A percentile compares a stretch with the other conserved stretches of the same genome.
Evolutionary conservation across 2,113 vertebrate species (phyloP).

Genomic region (Paramormyrops kingsleyae): DNA sequence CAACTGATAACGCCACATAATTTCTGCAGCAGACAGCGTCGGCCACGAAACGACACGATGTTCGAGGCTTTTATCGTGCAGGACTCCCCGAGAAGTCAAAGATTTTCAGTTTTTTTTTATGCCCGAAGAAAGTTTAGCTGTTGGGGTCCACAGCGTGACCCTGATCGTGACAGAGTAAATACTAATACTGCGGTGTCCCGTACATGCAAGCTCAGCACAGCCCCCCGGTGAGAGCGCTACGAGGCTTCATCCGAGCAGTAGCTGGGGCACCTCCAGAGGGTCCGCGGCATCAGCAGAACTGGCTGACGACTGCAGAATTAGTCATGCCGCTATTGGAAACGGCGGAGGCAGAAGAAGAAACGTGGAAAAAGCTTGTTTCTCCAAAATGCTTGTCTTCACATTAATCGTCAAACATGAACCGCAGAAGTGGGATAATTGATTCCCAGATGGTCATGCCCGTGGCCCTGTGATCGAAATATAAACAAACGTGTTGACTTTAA

Average conservation of each 20-base stretch:
- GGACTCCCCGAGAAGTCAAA: not conserved
- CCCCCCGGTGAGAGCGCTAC: not conserved
- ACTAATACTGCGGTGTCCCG: not conserved
- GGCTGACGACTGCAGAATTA: constrained; percentile 39
- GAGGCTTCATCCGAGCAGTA: not conserved
- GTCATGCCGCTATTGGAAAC: constrained; percentile 29
- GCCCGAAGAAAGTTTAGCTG: not conserved
- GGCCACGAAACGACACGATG: not conserved
- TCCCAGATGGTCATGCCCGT: not conserved
- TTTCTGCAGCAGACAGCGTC: not conserved
- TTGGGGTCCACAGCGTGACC: not conserved
- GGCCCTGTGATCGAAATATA: not conserved
- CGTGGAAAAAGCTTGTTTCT: constrained; percentile 31
- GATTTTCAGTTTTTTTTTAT: not conserved
- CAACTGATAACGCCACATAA: not conserved
- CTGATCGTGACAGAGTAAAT: not conserved
- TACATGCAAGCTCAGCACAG: not conserved
- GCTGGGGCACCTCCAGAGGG: not conserved
- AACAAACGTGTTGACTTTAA: not conserved
- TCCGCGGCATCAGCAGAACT: constrained; percentile 36
- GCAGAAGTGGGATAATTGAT: not conserved
- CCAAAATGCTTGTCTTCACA: not conserved
- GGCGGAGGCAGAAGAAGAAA: constrained; percentile 18
- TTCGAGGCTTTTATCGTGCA: not conserved
- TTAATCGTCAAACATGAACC: not conserved